Conservation (phyloP, 2,888 invertebrate genomes). For the Eurytoma californica region DNA sequence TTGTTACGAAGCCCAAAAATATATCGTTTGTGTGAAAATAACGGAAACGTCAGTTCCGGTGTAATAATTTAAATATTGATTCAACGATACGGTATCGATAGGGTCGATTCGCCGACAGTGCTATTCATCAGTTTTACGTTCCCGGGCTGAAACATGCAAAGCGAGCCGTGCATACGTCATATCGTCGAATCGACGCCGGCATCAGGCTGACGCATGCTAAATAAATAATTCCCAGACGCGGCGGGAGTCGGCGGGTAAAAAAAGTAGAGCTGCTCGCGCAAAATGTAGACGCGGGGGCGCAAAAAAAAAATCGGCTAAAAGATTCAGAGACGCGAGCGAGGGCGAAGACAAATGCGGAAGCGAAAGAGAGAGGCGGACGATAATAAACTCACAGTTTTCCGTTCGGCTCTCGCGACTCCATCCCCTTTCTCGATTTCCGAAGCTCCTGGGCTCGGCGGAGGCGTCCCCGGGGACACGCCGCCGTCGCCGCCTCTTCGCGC, state of each 20-base stretch:
- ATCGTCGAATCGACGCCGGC: constrained; percentile 21
- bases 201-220: not conserved
- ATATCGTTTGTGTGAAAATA: not conserved
- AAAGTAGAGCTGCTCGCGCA: no score
- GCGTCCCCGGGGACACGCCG: constrained; percentile 9
- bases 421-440: constrained; percentile 31
- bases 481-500: not conserved
- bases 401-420: constrained; percentile 29
- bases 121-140: constrained; percentile 17
- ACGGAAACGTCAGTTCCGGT: no score
- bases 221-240: constrained; percentile 23
- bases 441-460: constrained; percentile 13
- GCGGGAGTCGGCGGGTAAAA: constrained; percentile 2
- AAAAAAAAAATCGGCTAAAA: constrained; percentile 23
- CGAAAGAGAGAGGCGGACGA: constrained; percentile 3
- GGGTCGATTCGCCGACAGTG: no score
- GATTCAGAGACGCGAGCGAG: constrained; percentile 14
- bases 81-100: no score
- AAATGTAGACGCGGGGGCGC: not conserved
- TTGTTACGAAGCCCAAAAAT: not conserved
- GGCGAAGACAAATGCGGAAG: not conserved
- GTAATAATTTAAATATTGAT: no score
- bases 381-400: constrained; percentile 45
- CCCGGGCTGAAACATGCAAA: not conserved
- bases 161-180: not conserved